Evolutionary conservation across 2,797 vertebrate genomes (phyloP), one percentile per base, ranked within the genome.

Genomic region (Danio albolineatus): DNA sequence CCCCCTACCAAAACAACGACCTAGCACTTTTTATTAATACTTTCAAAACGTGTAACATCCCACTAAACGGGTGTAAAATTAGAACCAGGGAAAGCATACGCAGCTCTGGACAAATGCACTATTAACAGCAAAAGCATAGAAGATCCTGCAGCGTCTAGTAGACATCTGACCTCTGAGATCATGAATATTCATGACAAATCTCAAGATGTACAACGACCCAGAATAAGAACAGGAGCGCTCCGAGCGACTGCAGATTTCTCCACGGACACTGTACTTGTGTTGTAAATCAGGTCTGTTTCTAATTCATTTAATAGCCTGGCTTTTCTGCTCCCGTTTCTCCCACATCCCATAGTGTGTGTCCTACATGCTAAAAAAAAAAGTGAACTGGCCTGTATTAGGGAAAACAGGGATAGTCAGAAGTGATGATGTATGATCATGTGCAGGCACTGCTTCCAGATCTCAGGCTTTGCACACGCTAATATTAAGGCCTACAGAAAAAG

Each of bases 281-380:
- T 76, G 54, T 53, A 59, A 51, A 19, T 54, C 16, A 13, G 61
- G 38, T 36, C 71, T 56, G n/a, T 46, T n/a, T 21, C 16, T 43
- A n/a, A 28, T 53, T 19, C n/a, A 51, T 41, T 64, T 57, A n/a
- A 59, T 7, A 81, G 57, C 10, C 56, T 57, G 6, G 4, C 59
- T 77, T 73, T 44, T 41, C 70, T 67, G 38, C 41, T 65, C 43
- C 49, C 17, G 10, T 41, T 72, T 71, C 59, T 56, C 21, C 62
- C 10, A 53, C 17, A 7, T 86, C 81, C 79, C 81, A 60, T 10
- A 19, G 38, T 39, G 71, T 3, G 44, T 19, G 78, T 54, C 80
- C 83, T 84, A 83, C 75, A 83, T 84, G 78, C 61, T 76, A 71
- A 80, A 82, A 85, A 80, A 82, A 85, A 78, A 79, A 61, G 13